Base-by-base conservation (phyloP, 2,113 vertebrate genomes). In the Xyrauchen texanus region DNA sequence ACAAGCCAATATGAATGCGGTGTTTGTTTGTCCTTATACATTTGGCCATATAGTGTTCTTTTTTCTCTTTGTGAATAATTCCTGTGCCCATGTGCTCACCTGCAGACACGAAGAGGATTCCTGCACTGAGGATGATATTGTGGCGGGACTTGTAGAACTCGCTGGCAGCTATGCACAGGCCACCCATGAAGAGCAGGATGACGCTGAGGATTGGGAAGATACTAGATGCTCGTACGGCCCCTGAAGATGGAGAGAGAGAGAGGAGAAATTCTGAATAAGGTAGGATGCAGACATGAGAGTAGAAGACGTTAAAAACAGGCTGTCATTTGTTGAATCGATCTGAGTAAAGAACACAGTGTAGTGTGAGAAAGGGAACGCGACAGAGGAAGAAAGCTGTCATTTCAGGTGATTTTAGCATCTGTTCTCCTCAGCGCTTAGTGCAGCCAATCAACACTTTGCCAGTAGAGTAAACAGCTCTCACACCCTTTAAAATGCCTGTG, bases 201-300 rank as follows among this genome's bases (percentile, higher is more conserved):
- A 99, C 97, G 2, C 97, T 99, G 90, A 98, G 96, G 93, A 99
- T 99, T n/a, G 98, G 98, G 90, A 99, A 99, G 91, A 99, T 98
- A 92, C 98, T 99, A 82, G 97, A 99, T 88, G 98, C 98, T 90
- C 98, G 95, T 83, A 99, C 97, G 53, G 97, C 98, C 91, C 98
- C 98, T 99, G 93, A 49, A 58, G 44, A 81, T 0, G 13, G 15
- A 73, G 63, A 58, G 45, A 75, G 55, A 68, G 60, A 44, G 46
- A 46, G 8, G 77, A n/a, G 53, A 58, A 49, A 49, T 8, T 49
- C 47, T 68, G 81, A 86, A 81, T 85, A 76, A 81, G 13, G 51
- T 13, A 5, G 21, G 21, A 34, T 7, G 5, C 52, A 55, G 52
- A 58, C 58, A 61, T 8, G 1, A 60, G 55, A 73, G 69, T 15